Base-by-base conservation (phyloP, 2,113 vertebrate species). In the Erythrocercus mccallii region DNA sequence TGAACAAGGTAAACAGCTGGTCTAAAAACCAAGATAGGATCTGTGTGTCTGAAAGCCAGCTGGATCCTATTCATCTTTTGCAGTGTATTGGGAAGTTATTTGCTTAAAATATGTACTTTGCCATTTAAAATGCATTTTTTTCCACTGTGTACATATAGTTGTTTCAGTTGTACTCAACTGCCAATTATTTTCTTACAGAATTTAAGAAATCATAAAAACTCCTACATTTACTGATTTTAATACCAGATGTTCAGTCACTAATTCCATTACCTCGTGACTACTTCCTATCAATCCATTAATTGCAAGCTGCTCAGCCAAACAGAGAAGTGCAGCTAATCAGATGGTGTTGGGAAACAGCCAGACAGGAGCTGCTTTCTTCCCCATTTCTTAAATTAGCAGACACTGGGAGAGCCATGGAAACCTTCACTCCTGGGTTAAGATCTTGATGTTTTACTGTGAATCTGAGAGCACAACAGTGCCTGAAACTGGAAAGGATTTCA, bases 231-330 rank as follows among this genome's bases (percentile, higher is more conserved):
- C 90, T 96, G 95, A 94, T 96, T 97, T 97, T 97, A 97, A 97
- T 97, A 94, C 96, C 98, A 98, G 97, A 96, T 98, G 97, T 96
- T 98, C 96, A 86, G 82, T 94, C 94, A 68, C 91, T 97, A 97
- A 97, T 97, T 95, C 91, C 93, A 96, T 94, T 97, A 95, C 92
- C 95, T 96, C 79, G 88, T 97, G 91, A 95, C 96, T 96, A 97
- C 95, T 97, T 98, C 94, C 95, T 97, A 98, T 97, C 95, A 97
- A 97, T 95, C 97, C 96, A 97, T 98, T 98, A 98, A 98, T 97
- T 96, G 92, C 97, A 97, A 98, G 97, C 94, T 98, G 97, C 95
- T 97, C 95, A 74, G 88, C 88, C 95, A 97, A 98, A 97, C 85
- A 96, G 96, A 95, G 94, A 88, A 83, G 78, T 28, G 27, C 62